Evolutionary conservation across 1,140 invertebrate species (phyloP), one percentile per base, ranked within the genome.

Genomic region (Drosophila mauritiana): DNA sequence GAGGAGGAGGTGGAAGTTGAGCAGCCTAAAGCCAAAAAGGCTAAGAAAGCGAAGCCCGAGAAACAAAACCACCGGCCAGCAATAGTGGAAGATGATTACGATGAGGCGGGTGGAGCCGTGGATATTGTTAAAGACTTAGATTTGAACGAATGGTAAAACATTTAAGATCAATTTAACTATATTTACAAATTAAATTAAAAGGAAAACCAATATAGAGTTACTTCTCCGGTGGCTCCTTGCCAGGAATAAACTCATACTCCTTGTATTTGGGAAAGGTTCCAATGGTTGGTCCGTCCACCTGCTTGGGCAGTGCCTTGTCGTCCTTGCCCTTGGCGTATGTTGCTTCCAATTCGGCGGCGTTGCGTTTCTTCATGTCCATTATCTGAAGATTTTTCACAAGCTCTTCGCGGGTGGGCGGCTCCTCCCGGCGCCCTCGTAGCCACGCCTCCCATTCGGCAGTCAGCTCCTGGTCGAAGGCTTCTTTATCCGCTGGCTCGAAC

Each of bases 371-470:
- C 84, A 94, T 92, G 78, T 96, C 86, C 83, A 96, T 95, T 57
- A 96, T 93, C 40, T 94, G 93, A 46, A 95, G 92, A 93, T 97
- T 97, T 74, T 93, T 93, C 7, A 93, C 85, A 17, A 97, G 92
- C 93, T 98, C 96, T 80, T 96, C 96, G 42, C 94, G 93, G 0
- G 94, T 94, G 1, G 97, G 97, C 43, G 96, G 95, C 12, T 95
- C 92, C 3, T 91, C 91, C 72, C 94, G 94, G 8, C 91, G 73
- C 1, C 83, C 80, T 1, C 97, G 93, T 22, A 98, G 92, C 97
- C 97, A 97, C 12, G 96, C 93, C 92, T 97, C 96, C 97, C 97
- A 98, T 92, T 97, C 96, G 4, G 96, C 94, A 5, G 96, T 96
- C 45, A 96, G 88, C 78, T 96, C 95, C 82, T 95, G 94, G 46